These are phyloP conservation scores for Epinephelus awoara DNA, from an alignment of 2,797 vertebrate species.

Conservation along the genomic window DNA sequence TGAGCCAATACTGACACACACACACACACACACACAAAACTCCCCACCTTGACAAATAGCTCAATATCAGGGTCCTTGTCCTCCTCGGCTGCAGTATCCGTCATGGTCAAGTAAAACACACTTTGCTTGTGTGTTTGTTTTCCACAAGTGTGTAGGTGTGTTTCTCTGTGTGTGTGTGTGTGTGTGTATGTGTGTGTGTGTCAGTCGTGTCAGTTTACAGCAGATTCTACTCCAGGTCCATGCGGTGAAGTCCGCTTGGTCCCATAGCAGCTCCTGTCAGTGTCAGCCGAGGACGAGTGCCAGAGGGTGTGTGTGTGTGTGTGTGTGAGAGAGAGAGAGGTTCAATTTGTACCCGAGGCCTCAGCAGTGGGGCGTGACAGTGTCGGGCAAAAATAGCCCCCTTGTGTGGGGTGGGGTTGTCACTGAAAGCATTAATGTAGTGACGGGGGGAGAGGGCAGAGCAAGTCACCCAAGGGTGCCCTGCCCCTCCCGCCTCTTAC, in stretches of 20 bases:
- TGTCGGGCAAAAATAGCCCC: conserved; percentile 80
- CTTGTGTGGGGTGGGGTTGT: conserved; percentile 37
- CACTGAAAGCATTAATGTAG: conserved; percentile 32
- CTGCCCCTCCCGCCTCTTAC: background rate
- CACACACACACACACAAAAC: conserved; percentile 20
- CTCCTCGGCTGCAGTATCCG: conserved; percentile 87
- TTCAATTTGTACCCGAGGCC: conserved; percentile 72
- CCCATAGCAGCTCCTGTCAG: conserved; percentile 65
- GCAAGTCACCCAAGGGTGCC: conserved; percentile 29
- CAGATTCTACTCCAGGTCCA: conserved; percentile 63
- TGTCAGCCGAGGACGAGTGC: conserved; percentile 66
- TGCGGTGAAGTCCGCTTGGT: conserved; percentile 50
- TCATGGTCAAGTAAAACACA: conserved; percentile 82
- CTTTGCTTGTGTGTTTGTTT: conserved; percentile 34
- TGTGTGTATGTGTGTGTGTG: conserved; percentile 14
- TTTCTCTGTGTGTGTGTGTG: conserved; percentile 5
- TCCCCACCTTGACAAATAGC: conserved; percentile 95
- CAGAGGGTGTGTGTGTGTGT: conserved; percentile 31
- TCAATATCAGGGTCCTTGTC: conserved; percentile 97
- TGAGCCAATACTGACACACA: conserved; percentile 25
- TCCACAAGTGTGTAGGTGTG: conserved; percentile 33
- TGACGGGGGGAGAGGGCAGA: conserved; percentile 25
- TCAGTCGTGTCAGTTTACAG: conserved; percentile 53
- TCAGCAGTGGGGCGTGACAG: conserved; percentile 67
- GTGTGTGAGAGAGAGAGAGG: conserved; percentile 31